These are phyloP conservation scores for Drosophila prosaltans DNA, from an alignment of 1,140 invertebrate genomes.

Conservation along the genomic window DNA sequence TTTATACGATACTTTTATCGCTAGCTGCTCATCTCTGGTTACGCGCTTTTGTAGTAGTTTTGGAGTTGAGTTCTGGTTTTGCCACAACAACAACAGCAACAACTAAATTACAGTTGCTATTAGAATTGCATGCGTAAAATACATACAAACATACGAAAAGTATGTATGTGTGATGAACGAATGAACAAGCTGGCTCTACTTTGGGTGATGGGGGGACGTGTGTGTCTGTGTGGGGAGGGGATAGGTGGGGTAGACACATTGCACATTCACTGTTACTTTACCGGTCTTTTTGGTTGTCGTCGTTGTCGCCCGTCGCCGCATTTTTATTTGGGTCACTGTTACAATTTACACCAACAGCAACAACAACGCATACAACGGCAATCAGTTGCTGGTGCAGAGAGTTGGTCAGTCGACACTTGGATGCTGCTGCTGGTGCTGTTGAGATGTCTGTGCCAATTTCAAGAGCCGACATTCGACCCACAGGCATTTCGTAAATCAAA, in stretches of 20 bases:
- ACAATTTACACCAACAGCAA: constrained; percentile 59
- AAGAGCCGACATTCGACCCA: constrained; percentile 43
- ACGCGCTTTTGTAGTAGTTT: constrained; percentile 5
- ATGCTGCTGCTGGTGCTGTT: constrained; percentile 27
- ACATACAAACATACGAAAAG: not conserved
- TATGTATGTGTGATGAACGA: constrained; percentile 12
- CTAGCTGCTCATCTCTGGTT: constrained; percentile 37
- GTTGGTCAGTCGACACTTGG: constrained; percentile 24
- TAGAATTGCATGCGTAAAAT: constrained; percentile 72
- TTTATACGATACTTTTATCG: constrained; percentile 8
- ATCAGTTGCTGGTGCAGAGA: constrained; percentile 23
- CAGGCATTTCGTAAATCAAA: constrained; percentile 40
- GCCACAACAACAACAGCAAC: constrained; percentile 23
- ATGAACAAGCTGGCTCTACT: constrained; percentile 5
- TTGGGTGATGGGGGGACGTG: too few species aligned
- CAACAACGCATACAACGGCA: constrained; percentile 4
- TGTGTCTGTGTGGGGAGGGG: constrained; percentile 1
- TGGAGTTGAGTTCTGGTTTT: constrained; percentile 54
- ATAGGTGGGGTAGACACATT: constrained; percentile 29
- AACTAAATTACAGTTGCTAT: constrained; percentile 52
- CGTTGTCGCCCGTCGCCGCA: constrained; percentile 35
- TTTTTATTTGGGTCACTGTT: constrained; percentile 81
- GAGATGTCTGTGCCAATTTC: constrained; percentile 59
- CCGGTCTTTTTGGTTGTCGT: constrained; percentile 72
- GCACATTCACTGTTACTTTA: constrained; percentile 80